Evolutionary conservation across 2,888 invertebrate species (phyloP).

Genomic region (Heliconius ismenius): DNA sequence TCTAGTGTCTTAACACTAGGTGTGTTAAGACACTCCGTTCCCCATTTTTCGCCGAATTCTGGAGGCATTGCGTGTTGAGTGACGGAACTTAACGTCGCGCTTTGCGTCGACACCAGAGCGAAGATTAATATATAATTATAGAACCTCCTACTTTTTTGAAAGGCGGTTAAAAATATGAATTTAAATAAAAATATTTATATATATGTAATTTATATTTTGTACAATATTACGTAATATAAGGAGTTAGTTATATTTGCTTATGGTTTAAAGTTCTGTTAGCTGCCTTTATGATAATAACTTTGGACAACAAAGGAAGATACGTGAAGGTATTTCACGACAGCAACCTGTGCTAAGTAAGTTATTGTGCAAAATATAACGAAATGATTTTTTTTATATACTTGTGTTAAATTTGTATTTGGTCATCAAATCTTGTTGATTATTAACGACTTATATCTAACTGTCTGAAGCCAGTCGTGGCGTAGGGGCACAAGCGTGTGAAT

Average conservation of each 20-base stretch:
- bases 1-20: no score
- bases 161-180: no score
- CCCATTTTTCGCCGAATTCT: no score
- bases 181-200: neutral
- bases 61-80: no score
- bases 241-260: conserved; percentile 37
- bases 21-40: no score
- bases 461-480: neutral
- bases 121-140: no score
- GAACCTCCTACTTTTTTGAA: no score
- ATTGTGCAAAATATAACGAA: conserved; percentile 32
- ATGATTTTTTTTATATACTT: conserved; percentile 15
- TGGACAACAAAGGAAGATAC: conserved; percentile 49
- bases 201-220: neutral
- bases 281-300: conserved; percentile 52
- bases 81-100: no score
- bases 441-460: neutral
- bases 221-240: conserved; percentile 4
- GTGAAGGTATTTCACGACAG: conserved; percentile 41
- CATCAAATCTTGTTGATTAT: neutral
- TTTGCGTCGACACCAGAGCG: no score
- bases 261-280: conserved; percentile 51
- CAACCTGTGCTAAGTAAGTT: conserved; percentile 19
- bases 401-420: conserved; percentile 1
- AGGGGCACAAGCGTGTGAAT: neutral